Base-by-base conservation (phyloP, 2,888 invertebrate genomes). In the Pyrrhia umbra region DNA sequence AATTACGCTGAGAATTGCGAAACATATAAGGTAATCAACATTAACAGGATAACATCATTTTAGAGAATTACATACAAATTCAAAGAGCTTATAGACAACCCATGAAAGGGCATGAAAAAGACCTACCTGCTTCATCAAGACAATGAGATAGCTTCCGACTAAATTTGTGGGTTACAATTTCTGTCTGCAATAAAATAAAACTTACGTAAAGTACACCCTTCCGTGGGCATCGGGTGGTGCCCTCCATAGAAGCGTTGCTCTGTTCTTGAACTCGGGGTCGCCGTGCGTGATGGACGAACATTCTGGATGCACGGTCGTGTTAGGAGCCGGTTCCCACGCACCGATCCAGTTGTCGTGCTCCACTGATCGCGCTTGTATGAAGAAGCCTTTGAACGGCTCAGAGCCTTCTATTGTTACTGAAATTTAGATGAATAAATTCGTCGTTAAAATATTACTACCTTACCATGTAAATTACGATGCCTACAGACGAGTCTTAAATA, bases 161-260 rank as follows among this genome's bases (percentile, higher is more conserved):
- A 13, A 30, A 30, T 3, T 2, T 30, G 0, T 30, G 23, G 23
- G 23, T 23, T 23, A 23, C 23, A 6, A 23, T 4, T 6, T 4
- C 3, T 6, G 6, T 23, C 23, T 23, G 6, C 23, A 4, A 25
- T 16, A n/a, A 23, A 6, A 18, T 15, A 16, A 23, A 30, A 96
- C 97, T 96, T 95, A 97, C 97, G 97, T 97, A 85, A 98, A 98
- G 87, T 97, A 97, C 47, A 98, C 97, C 76, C 95, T 95, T 75
- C 97, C 97, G 15, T 91, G 90, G 0, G 95, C 90, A 77, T 97
- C 95, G 2, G 95, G 90, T 0, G 97, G 97, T 1, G 97, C 97
- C 81, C 96, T 96, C 97, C 97, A 98, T 42, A 97, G 91, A 16
- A 98, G 92, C 20, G 96, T 96, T 0, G 97, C 97, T 55, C 96